phyloP scores from a whole-genome alignment of 2,888 invertebrate genomes.

The Cephonodes hylas region DNA sequence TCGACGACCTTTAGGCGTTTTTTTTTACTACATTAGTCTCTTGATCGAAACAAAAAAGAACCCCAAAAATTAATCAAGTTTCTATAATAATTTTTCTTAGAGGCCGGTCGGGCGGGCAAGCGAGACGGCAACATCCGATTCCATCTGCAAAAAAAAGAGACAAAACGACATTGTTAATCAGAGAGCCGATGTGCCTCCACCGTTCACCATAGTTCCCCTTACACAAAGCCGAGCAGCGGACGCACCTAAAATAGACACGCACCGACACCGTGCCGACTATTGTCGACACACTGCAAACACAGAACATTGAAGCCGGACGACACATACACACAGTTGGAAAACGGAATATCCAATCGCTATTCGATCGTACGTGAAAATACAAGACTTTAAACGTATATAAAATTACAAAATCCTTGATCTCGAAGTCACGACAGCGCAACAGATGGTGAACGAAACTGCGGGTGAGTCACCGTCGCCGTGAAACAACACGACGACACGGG shows the following conservation, averaged over 20 bases:
- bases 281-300: slow-evolving; percentile 54
- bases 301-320: slow-evolving; percentile 30
- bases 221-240: slow-evolving; percentile 55
- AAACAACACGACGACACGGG: slow-evolving; percentile 29
- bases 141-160: slow-evolving; percentile 77
- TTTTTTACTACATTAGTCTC: background rate
- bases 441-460: slow-evolving; percentile 53
- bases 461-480: slow-evolving; percentile 33
- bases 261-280: slow-evolving; percentile 48
- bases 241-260: slow-evolving; percentile 37
- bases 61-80: background rate
- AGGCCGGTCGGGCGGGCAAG: slow-evolving; percentile 31
- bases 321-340: slow-evolving; percentile 18
- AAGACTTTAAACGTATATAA: slow-evolving; percentile 10
- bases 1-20: slow-evolving; percentile 11
- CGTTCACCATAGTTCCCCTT: slow-evolving; percentile 59
- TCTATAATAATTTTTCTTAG: slow-evolving; percentile 8
- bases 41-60: slow-evolving; percentile 25
- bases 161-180: slow-evolving; percentile 63
- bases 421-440: slow-evolving; percentile 50
- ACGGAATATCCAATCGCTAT: background rate
- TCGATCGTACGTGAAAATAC: background rate
- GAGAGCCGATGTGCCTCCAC: slow-evolving; percentile 44
- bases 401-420: slow-evolving; percentile 30
- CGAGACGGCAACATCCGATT: slow-evolving; percentile 45